Evolutionary conservation across 53 echinoderm and acorn worm genomes (phyloP).

Genomic region (Pentamera pediparva): DNA sequence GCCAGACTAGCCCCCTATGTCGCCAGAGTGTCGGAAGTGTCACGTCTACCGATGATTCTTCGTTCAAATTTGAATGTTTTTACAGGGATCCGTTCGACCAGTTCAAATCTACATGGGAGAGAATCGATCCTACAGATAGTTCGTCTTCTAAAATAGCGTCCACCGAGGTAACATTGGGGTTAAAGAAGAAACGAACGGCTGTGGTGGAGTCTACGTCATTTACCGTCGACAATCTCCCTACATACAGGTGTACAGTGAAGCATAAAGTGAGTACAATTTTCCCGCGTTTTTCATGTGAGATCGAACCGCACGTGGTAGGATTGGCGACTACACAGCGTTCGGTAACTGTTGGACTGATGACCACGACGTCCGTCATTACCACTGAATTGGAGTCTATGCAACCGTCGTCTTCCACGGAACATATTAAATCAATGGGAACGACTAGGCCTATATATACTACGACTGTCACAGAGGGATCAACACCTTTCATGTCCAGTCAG

Average conservation of each 20-base stretch:
- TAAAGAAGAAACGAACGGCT: constrained; percentile 5
- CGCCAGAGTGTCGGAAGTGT: too few species aligned
- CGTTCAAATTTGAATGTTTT: background rate
- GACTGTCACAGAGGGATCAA: too few species aligned
- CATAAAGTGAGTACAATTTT: background rate
- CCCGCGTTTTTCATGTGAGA: constrained; percentile 2
- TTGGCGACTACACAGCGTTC: too few species aligned
- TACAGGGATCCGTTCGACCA: background rate
- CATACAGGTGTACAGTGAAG: background rate
- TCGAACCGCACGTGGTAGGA: background rate
- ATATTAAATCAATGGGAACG: too few species aligned
- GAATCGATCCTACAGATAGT: background rate
- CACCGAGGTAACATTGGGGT: background rate
- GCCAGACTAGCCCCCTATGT: too few species aligned
- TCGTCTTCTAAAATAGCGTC: background rate
- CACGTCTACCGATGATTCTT: too few species aligned
- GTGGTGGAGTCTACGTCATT: background rate
- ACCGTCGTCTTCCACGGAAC: too few species aligned
- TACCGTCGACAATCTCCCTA: background rate
- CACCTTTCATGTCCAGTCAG: too few species aligned
- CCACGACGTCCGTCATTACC: too few species aligned
- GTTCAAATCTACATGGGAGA: background rate
- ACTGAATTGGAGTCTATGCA: too few species aligned
- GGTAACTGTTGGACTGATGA: too few species aligned
- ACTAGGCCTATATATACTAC: too few species aligned